phyloP scores from a whole-genome alignment of 2,888 invertebrate species.

The Xanthia togata region DNA sequence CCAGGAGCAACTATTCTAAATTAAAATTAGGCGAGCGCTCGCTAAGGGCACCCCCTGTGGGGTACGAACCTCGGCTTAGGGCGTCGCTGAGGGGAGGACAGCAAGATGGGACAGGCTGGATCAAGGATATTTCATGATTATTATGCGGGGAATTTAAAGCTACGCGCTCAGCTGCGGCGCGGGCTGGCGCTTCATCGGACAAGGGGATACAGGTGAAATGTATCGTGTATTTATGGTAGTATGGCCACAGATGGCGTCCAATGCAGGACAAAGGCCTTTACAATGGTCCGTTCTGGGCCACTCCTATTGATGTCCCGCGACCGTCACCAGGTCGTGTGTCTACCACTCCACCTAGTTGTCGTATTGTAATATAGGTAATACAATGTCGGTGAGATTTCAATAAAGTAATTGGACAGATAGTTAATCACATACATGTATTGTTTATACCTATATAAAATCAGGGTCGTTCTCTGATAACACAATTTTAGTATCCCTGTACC shows the following conservation, averaged over 20 bases:
- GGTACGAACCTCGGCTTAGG: too few relatives aligned
- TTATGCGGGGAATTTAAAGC: too few relatives aligned
- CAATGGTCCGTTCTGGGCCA: not conserved
- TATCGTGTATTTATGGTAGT: not conserved
- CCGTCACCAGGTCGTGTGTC: not conserved
- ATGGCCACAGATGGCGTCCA: not conserved
- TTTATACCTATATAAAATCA: not conserved
- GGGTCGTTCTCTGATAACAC: slow-evolving; percentile 3
- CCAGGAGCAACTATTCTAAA: too few relatives aligned
- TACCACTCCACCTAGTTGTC: not conserved
- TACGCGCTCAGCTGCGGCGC: too few relatives aligned
- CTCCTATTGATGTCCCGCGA: not conserved
- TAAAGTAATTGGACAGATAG: slow-evolving; percentile 4
- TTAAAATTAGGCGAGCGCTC: too few relatives aligned
- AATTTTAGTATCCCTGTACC: slow-evolving; percentile 9
- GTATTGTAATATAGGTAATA: not conserved
- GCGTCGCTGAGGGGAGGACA: too few relatives aligned
- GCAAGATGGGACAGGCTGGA: too few relatives aligned
- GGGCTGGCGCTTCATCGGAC: too few relatives aligned
- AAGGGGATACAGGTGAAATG: not conserved
- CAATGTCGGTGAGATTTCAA: not conserved
- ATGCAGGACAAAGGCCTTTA: not conserved
- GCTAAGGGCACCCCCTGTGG: too few relatives aligned
- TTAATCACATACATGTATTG: not conserved
- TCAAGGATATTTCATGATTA: too few relatives aligned